Conservation (phyloP, 2,797 vertebrate genomes). For the Trematomus bernacchii region DNA sequence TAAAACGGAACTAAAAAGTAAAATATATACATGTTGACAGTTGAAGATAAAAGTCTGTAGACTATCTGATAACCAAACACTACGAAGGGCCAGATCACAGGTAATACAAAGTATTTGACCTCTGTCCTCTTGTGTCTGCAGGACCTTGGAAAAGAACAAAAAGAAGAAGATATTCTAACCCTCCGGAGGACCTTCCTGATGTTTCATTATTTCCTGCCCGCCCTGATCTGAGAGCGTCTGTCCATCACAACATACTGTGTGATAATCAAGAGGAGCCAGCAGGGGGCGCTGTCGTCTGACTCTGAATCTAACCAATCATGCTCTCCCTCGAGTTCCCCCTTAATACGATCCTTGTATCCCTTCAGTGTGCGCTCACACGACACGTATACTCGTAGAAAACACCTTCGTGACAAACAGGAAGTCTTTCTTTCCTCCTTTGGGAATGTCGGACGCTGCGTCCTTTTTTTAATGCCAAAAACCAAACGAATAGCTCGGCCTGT, state of each 20-base stretch:
- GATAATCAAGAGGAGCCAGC: constrained; percentile 57
- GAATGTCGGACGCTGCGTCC: constrained; percentile 38
- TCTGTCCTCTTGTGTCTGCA: constrained; percentile 58
- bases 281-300: constrained; percentile 47
- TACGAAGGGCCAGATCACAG: too few relatives aligned
- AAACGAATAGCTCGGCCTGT: constrained; percentile 40
- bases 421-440: constrained; percentile 67
- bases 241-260: constrained; percentile 81
- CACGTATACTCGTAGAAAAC: constrained; percentile 40
- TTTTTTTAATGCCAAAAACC: constrained; percentile 64
- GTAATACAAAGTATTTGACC: too few relatives aligned
- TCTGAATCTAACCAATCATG: constrained; percentile 36
- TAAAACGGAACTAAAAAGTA: too few relatives aligned
- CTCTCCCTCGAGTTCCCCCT: background rate
- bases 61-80: too few relatives aligned
- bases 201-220: constrained; percentile 89
- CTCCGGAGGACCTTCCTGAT: constrained; percentile 79
- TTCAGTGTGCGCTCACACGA: constrained; percentile 80
- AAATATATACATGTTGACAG: too few relatives aligned
- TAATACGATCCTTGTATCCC: background rate
- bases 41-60: too few relatives aligned
- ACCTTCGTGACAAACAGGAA: constrained; percentile 4
- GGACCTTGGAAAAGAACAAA: constrained; percentile 99
- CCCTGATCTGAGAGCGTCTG: constrained; percentile 88
- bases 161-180: constrained; percentile 99